Evolutionary conservation across 2,888 invertebrate genomes (phyloP), one percentile per base, ranked within the genome.

Genomic region (Busseola fusca): DNA sequence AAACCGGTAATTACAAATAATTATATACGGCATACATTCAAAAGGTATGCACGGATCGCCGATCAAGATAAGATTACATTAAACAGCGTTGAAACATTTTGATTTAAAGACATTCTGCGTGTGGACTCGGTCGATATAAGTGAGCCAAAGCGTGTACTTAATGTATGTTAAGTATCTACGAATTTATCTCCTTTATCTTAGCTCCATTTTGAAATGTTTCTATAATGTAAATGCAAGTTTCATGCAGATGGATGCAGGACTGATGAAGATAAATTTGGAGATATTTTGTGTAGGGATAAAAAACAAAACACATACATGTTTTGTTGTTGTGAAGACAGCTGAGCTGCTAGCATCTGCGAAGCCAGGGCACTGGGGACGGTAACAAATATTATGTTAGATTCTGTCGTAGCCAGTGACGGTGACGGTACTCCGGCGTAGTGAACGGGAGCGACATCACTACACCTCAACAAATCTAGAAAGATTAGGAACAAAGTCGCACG

Each of bases 341-440:
- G 98, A 96, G 97, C 97, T 96, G 98, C 98, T 97, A 98, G 98
- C 98, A 98, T 98, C 98, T 98, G 98, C 97, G 98, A 97, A 97
- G 98, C 98, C 97, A 98, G 98, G 97, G 98, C 98, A 98, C 98
- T 98, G 98, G 97, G 97, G 96, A 97, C 96, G 97, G 94, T 96
- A 96, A 95, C 92, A 95, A 91, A 93, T 91, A 88, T 90, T 89
- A 90, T 91, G 93, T 95, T 95, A 95, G 94, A 93, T 75, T 87
- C 87, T 88, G 83, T 87, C 87, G 87, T 85, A 88, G 88, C 89
- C 90, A 91, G 88, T 89, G 88, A 81, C 80, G 83, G 76, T 82
- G 80, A 78, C 74, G 83, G 74, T 74, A 81, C 86, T 87, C 86
- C 88, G 71, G 76, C 83, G 86, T 75, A 75, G 65, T 80, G 62